A percentile compares a stretch with the other conserved stretches of the same genome.
phyloP scores from a whole-genome alignment of 2,888 invertebrate species.

The Taphrorychus bicolor region DNA sequence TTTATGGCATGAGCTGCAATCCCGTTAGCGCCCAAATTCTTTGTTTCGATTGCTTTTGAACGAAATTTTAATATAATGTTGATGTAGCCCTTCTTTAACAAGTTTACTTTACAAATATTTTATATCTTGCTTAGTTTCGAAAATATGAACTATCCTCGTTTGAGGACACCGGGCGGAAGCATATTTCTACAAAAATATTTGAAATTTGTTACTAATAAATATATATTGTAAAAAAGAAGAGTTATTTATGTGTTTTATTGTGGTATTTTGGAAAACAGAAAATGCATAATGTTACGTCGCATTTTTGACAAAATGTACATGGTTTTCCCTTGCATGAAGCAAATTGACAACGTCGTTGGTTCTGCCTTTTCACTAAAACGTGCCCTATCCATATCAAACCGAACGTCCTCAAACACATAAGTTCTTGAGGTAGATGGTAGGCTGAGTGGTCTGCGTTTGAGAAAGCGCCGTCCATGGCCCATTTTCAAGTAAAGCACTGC shows the following conservation, averaged over 20 bases:
- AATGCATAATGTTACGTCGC: conserved; percentile 9
- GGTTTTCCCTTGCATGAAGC: conserved; percentile 9
- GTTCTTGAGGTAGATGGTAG: neutral
- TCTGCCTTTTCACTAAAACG: conserved; percentile 4
- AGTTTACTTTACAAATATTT: too few relatives aligned
- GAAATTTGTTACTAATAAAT: neutral
- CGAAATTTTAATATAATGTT: neutral
- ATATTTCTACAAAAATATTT: neutral
- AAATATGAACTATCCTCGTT: neutral
- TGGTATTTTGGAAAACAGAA: conserved; percentile 9
- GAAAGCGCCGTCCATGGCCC: neutral
- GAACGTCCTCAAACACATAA: neutral
- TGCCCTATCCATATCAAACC: conserved; percentile 2
- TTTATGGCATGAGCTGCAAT: too few relatives aligned
- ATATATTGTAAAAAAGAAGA: neutral
- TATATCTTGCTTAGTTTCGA: neutral
- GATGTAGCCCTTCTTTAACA: too few relatives aligned
- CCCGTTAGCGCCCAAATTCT: neutral
- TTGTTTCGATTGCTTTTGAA: neutral
- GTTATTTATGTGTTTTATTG: neutral
- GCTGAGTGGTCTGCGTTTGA: neutral
- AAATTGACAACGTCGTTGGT: conserved; percentile 15
- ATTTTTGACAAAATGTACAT: conserved; percentile 7
- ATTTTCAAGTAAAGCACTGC: neutral
- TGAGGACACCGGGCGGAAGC: neutral